Conservation (phyloP, 2,113 vertebrate genomes). For the Daphoenositta chrysoptera region DNA sequence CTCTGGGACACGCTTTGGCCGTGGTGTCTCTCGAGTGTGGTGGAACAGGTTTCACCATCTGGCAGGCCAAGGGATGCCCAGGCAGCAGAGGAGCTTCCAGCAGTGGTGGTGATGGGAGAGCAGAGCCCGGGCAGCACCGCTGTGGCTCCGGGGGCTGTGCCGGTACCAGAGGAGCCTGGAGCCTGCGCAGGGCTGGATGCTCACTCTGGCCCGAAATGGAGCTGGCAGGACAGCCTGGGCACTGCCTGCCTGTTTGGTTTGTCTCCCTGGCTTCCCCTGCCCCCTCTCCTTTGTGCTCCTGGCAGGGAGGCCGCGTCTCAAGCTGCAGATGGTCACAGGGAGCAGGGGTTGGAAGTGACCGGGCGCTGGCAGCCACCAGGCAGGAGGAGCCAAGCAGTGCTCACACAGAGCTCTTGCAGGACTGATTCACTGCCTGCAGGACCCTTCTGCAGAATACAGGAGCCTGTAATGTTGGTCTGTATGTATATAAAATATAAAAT, state of each 20-base stretch:
- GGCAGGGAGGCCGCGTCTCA: neutral
- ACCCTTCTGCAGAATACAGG: neutral
- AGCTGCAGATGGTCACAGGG: neutral
- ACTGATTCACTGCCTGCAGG: neutral
- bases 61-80: neutral
- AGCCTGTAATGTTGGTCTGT: accelerated
- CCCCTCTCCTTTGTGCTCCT: neutral
- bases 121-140: neutral
- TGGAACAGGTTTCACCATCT: neutral
- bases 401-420: neutral
- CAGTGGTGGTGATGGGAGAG: accelerated
- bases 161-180: accelerated
- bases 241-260: neutral
- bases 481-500: neutral
- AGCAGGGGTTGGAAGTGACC: neutral
- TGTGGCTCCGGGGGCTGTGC: neutral
- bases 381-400: neutral
- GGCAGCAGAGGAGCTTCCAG: neutral
- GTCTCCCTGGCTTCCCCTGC: constrained; percentile 26
- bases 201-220: neutral
- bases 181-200: accelerated
- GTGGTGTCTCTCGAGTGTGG: accelerated
- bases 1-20: neutral
- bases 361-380: neutral
- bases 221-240: neutral